Conservation (phyloP, 2,797 vertebrate species). For the Alosa sapidissima region DNA sequence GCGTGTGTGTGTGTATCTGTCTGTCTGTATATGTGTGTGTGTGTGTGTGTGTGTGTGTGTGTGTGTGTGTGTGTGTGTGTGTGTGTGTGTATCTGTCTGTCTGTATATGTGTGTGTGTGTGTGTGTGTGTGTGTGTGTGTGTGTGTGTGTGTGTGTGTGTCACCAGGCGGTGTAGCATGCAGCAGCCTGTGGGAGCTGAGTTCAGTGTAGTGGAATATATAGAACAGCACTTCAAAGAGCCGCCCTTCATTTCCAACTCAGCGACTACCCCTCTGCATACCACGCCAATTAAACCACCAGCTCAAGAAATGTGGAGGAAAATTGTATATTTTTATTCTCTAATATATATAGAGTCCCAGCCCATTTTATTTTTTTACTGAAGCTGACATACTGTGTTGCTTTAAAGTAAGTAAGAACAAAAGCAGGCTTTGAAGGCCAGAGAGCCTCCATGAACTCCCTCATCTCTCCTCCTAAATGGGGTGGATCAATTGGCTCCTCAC, state of each 20-base stretch:
- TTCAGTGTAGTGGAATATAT: constrained; percentile 61
- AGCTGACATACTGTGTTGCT: not conserved
- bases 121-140: constrained; percentile 53
- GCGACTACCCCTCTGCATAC: constrained; percentile 65
- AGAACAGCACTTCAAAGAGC: constrained; percentile 76
- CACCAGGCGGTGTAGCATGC: constrained; percentile 59
- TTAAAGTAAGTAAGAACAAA: constrained; percentile 1
- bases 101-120: no score
- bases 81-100: no score
- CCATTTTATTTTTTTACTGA: not conserved
- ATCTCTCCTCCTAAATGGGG: not conserved
- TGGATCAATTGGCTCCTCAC: not conserved
- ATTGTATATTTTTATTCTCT: not conserved
- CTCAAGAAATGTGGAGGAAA: not conserved
- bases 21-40: no score
- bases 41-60: constrained; percentile 42
- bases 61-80: no score
- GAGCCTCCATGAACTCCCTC: not conserved
- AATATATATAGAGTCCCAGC: not conserved
- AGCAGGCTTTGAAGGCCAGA: not conserved
- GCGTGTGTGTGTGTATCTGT: constrained; percentile 30
- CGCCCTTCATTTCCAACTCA: constrained; percentile 75
- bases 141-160: constrained; percentile 43
- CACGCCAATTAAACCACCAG: constrained; percentile 67
- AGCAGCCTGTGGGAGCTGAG: constrained; percentile 64